phyloP scores from a whole-genome alignment of 2,797 vertebrate species.

The Cossypha heuglini region DNA sequence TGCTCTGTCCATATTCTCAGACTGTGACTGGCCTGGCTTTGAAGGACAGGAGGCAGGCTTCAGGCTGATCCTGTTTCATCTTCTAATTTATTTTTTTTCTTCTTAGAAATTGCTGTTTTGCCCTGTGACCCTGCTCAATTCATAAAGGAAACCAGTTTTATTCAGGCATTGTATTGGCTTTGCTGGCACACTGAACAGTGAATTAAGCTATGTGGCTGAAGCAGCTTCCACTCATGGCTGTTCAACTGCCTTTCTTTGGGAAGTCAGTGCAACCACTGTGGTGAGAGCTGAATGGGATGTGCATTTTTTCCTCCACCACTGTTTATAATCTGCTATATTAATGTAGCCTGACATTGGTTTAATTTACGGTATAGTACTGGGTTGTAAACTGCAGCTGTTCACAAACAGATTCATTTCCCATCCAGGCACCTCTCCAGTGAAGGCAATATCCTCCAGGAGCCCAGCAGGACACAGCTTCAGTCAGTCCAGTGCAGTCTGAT shows the following conservation, averaged over 20 bases:
- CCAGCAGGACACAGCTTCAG: not conserved
- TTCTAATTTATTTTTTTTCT: not conserved
- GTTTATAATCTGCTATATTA: conserved; percentile 3
- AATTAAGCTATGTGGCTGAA: not conserved
- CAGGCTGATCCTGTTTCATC: not conserved
- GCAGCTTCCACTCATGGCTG: not conserved
- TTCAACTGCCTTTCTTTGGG: not conserved
- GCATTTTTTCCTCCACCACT: not conserved
- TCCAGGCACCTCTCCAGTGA: not conserved
- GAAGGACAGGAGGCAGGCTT: not conserved
- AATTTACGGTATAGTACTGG: not conserved
- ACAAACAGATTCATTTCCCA: not conserved
- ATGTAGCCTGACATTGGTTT: conserved; percentile 21
- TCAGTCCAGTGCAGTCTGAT: not conserved
- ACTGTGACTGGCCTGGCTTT: not conserved
- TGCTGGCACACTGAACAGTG: not conserved
- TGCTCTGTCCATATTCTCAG: not conserved
- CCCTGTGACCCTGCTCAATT: not conserved
- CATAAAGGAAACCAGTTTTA: not conserved
- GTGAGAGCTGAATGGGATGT: not conserved
- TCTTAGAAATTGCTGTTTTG: not conserved
- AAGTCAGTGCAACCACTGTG: not conserved
- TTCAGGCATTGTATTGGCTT: not conserved
- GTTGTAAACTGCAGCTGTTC: conserved; percentile 57
- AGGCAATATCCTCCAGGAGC: not conserved